Conservation (phyloP, 2,888 invertebrate species). For the Nemotelus pantherinus region DNA sequence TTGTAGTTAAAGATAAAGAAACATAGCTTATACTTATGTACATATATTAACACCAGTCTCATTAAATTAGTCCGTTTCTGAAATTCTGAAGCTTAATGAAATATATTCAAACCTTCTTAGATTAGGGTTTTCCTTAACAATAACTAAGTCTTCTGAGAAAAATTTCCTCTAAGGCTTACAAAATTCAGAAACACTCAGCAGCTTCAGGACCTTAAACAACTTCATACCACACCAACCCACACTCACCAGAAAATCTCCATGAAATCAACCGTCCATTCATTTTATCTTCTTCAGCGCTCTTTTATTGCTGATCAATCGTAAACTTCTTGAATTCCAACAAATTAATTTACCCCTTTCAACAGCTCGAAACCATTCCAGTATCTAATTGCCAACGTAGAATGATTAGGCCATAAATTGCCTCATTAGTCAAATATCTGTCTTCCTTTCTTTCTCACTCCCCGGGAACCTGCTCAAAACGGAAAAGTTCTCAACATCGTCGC, state of each 20-base stretch:
- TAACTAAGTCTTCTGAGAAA: too few species aligned
- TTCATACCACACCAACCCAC: not conserved
- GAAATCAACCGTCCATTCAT: not conserved
- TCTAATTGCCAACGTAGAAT: not conserved
- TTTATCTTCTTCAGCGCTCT: not conserved
- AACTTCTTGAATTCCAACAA: slow-evolving; percentile 20
- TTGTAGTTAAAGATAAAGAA: too few species aligned
- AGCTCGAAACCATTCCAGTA: not conserved
- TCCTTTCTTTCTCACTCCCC: slow-evolving; percentile 18
- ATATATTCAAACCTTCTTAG: too few species aligned
- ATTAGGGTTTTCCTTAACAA: too few species aligned
- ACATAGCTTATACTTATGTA: too few species aligned
- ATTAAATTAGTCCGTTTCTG: too few species aligned
- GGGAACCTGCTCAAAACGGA: not conserved
- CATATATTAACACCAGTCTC: too few species aligned
- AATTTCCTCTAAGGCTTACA: too few species aligned
- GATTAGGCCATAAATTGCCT: slow-evolving; percentile 36
- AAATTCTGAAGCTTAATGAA: too few species aligned
- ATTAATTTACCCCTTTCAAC: slow-evolving; percentile 24
- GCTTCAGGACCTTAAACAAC: too few species aligned
- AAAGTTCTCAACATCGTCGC: not conserved
- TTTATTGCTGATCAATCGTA: slow-evolving; percentile 15
- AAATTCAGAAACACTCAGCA: too few species aligned
- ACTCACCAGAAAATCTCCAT: not conserved
- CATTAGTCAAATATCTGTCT: slow-evolving; percentile 25